A percentile compares a stretch with the other conserved stretches of the same genome.
Conservation (phyloP, 2,797 vertebrate genomes). For the Setipinna tenuifilis region DNA sequence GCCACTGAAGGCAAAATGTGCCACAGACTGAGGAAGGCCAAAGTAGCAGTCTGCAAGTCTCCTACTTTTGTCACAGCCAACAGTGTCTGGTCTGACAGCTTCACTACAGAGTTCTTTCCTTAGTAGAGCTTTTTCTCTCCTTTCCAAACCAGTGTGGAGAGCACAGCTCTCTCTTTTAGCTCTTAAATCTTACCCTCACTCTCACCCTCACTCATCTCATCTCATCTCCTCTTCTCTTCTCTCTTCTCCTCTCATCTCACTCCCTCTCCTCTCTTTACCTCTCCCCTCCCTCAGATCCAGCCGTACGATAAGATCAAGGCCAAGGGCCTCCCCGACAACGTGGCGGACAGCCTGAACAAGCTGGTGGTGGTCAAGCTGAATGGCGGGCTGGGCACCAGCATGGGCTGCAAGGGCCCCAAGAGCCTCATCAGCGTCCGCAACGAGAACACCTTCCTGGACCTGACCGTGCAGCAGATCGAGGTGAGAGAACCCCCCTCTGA, state of each 20-base stretch:
- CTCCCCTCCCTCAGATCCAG: constrained; percentile 81
- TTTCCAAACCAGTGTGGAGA: neutral
- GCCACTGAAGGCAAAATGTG: neutral
- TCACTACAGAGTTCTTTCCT: no score
- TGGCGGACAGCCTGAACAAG: constrained; percentile 90
- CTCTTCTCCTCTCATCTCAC: neutral
- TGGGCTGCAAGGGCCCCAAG: constrained; percentile 98
- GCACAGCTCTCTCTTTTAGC: neutral
- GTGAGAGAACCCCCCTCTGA: constrained; percentile 61
- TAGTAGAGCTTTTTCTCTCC: no score
- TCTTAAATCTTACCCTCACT: neutral
- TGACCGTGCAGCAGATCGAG: constrained; percentile 98
- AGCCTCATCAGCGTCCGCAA: constrained; percentile 97
- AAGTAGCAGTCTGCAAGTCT: no score
- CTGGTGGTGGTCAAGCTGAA: constrained; percentile 98
- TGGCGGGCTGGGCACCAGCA: constrained; percentile 95
- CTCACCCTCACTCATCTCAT: neutral
- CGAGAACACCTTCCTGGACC: constrained; percentile 98
- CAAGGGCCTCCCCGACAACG: constrained; percentile 83
- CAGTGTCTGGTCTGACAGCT: no score
- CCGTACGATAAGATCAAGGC: constrained; percentile 93
- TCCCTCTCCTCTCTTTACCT: neutral
- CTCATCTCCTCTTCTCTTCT: neutral
- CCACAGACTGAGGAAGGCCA: neutral
- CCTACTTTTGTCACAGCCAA: no score